A percentile compares a stretch with the other conserved stretches of the same genome.
phyloP scores from a whole-genome alignment of 2,113 vertebrate species.

The Axis porcinus region DNA sequence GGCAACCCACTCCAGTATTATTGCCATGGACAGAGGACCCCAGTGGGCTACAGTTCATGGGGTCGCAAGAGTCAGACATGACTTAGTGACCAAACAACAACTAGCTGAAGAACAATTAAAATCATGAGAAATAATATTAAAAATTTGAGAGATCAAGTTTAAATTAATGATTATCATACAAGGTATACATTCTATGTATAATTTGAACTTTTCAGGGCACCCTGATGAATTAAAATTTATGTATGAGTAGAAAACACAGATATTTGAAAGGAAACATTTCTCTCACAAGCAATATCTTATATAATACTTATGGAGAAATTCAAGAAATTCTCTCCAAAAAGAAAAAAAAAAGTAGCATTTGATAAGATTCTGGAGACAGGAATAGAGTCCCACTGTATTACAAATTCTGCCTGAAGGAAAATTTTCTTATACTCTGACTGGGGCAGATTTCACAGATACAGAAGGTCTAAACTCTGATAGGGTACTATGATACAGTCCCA shows the following conservation, averaged over 20 bases:
- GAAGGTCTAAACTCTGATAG: neutral
- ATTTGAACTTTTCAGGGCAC: neutral
- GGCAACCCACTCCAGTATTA: neutral
- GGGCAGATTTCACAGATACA: conserved; percentile 49
- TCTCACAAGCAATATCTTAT: neutral
- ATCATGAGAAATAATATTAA: neutral
- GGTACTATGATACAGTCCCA: neutral
- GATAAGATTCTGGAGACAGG: neutral
- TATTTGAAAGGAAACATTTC: neutral
- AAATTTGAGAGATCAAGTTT: neutral
- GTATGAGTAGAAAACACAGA: neutral
- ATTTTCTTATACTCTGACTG: neutral
- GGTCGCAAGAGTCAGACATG: neutral
- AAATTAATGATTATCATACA: neutral
- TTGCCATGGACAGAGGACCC: neutral
- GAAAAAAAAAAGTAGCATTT: neutral
- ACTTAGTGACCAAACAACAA: neutral
- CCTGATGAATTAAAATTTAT: neutral
- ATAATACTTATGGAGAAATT: neutral
- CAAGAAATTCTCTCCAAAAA: neutral
- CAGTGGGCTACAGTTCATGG: neutral
- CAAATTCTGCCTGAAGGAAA: conserved; percentile 56
- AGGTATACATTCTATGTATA: neutral
- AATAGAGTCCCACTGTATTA: neutral
- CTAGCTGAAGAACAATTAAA: neutral